Conservation (phyloP, 2,888 invertebrate species). For the Fabriciana adippe region DNA sequence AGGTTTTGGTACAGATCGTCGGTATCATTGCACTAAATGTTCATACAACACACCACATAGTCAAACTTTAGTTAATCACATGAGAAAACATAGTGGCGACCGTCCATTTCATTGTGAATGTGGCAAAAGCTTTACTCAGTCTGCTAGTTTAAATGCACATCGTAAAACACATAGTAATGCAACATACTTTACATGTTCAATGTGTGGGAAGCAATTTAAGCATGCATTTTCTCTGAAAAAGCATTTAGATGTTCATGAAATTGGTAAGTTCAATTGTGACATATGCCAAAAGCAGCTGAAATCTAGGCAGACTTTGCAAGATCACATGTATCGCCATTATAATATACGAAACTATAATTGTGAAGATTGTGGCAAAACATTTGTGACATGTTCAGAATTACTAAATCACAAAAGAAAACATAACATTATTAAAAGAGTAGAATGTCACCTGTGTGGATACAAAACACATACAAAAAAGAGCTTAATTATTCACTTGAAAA, state of each 20-base stretch:
- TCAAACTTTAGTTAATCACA: conserved; percentile 73
- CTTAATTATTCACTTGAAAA: conserved; percentile 67
- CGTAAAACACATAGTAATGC: conserved; percentile 66
- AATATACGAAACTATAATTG: conserved; percentile 74
- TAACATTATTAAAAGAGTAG: conserved; percentile 54
- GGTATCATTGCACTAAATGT: conserved; percentile 72
- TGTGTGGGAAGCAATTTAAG: conserved; percentile 78
- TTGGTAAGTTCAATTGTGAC: conserved; percentile 59
- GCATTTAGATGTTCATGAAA: conserved; percentile 67
- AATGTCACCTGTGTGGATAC: conserved; percentile 73
- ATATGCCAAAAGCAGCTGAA: conserved; percentile 72
- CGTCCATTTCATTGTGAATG: conserved; percentile 72
- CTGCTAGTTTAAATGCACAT: conserved; percentile 70
- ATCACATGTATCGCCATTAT: conserved; percentile 71
- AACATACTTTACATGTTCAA: conserved; percentile 66
- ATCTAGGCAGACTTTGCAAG: conserved; percentile 63
- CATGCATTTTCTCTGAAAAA: conserved; percentile 70
- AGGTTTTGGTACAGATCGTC: conserved; percentile 63
- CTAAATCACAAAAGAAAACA: conserved; percentile 72
- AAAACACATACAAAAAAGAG: conserved; percentile 70
- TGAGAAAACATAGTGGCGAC: conserved; percentile 72
- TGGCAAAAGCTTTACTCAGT: conserved; percentile 73
- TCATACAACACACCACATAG: conserved; percentile 71
- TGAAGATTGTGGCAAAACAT: conserved; percentile 74
- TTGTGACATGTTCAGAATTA: conserved; percentile 73